Conservation (phyloP, 2,888 invertebrate genomes). For the Ormyrus pomaceus region DNA sequence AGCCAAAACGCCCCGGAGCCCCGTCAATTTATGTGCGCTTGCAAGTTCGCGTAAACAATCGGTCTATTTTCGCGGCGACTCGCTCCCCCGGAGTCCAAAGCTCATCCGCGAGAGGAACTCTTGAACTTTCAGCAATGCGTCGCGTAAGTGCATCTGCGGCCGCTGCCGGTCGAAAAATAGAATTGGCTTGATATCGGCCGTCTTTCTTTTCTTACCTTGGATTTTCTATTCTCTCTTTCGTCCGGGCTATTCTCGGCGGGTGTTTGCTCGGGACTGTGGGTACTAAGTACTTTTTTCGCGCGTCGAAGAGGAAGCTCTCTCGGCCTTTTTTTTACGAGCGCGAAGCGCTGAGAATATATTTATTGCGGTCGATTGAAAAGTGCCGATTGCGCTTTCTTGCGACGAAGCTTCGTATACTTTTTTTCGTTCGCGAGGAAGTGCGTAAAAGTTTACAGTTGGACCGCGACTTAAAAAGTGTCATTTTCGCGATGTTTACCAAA, state of each 20-base stretch:
- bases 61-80: neutral
- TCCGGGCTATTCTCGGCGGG: slow-evolving; percentile 21
- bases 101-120: neutral
- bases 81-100: too few relatives aligned
- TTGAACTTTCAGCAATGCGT: slow-evolving; percentile 28
- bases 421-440: too few relatives aligned
- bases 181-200: slow-evolving; percentile 46
- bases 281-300: too few relatives aligned
- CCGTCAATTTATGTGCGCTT: too few relatives aligned
- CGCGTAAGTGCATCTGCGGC: neutral
- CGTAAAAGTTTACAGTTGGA: too few relatives aligned
- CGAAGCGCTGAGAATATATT: neutral
- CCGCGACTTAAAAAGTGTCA: too few relatives aligned
- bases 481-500: too few relatives aligned
- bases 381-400: neutral
- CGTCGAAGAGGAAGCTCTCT: neutral
- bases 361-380: neutral
- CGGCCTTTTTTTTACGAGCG: slow-evolving; percentile 4
- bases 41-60: neutral
- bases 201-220: slow-evolving; percentile 48
- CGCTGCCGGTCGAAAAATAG: slow-evolving; percentile 36
- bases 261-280: too few relatives aligned
- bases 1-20: too few relatives aligned
- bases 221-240: slow-evolving; percentile 48
- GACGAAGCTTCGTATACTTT: too few relatives aligned